Evolutionary conservation across 2,888 invertebrate species (phyloP), one percentile per base, ranked within the genome.

Genomic region (Aelia acuminata): DNA sequence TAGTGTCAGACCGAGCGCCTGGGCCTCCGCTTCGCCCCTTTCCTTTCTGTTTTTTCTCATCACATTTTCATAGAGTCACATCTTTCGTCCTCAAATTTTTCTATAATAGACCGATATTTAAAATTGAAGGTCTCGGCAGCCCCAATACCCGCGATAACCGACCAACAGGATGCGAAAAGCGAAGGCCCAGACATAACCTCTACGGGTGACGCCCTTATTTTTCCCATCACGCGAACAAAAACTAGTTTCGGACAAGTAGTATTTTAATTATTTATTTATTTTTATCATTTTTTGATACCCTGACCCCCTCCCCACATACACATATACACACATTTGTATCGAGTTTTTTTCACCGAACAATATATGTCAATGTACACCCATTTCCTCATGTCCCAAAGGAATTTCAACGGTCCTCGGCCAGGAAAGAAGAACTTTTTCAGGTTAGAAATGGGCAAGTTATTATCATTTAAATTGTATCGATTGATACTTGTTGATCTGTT

Each of bases 1-100:
- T 50, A 87, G 87, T 87, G 89, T 89, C 88, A 88, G 88, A 88
- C 88, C 80, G 89, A 87, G 53, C 86, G 87, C 88, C 87, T 88
- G 89, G 89, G 89, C 87, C 85, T 85, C 86, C 85, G 87, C 85
- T 80, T 88, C 53, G 80, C 50, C 63, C 84, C 88, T 89, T 88
- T 89, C 88, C 88, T 88, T 88, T 86, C 63, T 84, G 84, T 88
- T 88, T 84, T 88, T 88, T 87, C 53, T 87, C 88, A 88, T 87
- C 87, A 86, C 89, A 84, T 89, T 89, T 88, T 87, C 87, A 87
- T 85, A 85, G 53, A 85, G 53, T 87, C 87, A 87, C 87, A 87
- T 87, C 70, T 70, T 57, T 89, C 86, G 48, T 87, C 87, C 89
- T 87, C 86, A 85, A 22, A 80, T 87, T n/a, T 57, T 84, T 88